Evolutionary conservation across 2,113 vertebrate species (phyloP), one percentile per base, ranked within the genome.

Genomic region (Neopipo cinnamomea): DNA sequence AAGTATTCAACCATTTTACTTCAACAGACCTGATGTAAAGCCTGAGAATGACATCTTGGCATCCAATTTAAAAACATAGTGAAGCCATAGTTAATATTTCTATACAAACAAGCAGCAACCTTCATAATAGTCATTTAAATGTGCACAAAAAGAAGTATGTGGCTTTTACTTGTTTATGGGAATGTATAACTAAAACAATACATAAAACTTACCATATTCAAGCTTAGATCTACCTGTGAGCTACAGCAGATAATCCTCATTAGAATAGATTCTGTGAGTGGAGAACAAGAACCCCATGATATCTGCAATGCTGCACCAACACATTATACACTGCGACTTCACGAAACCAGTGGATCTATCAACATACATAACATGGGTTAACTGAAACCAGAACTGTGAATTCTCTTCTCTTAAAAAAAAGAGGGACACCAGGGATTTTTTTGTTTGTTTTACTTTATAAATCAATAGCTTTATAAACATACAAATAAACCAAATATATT

Each of bases 401-500:
- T 37, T 62, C 28, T 56, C 25, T 56, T 88, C 46, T 77, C 55
- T 80, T 33, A 46, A 86, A 94, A 72, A 47, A 25, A 84, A 65
- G 31, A 59, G 20, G 11, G 17, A 93, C 70, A 39, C 16, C 6
- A 82, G 17, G 6, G 21, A 55, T 39, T 4, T 52, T 58, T 27
- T 75, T 56, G 65, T 63, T 67, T 16, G 35, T 65, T 86, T 95
- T 89, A 92, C 93, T 96, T 91, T 96, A 93, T 61, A 96, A 93
- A 92, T 77, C 53, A 35, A 63, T 77, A 86, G 9, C 24, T 92
- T 96, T 89, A 89, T 90, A 85, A 91, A 89, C 92, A 84, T 93
- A 95, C 85, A 95, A 91, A 86, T 94, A 81, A 86, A 56, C 28
- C 93, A 89, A 94, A 97, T 96, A 96, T 94, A 95, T 96, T 96